A percentile compares a stretch with the other conserved stretches of the same genome.
These are phyloP conservation scores for Artemia franciscana DNA, from an alignment of 1,140 invertebrate genomes.

Conservation along the genomic window DNA sequence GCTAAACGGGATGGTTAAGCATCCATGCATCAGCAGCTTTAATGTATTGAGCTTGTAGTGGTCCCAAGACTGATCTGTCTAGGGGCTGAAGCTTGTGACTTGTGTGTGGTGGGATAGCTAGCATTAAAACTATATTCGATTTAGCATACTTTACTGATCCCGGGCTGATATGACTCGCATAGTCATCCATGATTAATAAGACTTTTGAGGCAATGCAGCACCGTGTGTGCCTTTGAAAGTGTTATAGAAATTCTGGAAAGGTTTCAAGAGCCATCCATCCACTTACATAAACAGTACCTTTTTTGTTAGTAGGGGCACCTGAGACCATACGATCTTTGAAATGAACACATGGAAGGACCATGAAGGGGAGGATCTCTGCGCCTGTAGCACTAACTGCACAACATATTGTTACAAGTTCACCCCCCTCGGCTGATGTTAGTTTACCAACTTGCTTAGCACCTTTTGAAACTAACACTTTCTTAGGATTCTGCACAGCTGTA, in stretches of 20 bases:
- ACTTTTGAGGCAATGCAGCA: conserved; percentile 13
- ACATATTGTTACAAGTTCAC: conserved; percentile 7
- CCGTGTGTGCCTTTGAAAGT: conserved; percentile 19
- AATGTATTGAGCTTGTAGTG: conserved; percentile 18
- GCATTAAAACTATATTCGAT: conserved; percentile 33
- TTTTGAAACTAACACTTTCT: not conserved
- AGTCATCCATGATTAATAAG: conserved; percentile 12
- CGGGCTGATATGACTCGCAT: conserved; percentile 13
- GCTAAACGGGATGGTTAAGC: conserved; percentile 11
- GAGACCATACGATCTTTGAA: conserved; percentile 22
- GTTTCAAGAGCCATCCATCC: conserved; percentile 17
- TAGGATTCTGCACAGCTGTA: not conserved
- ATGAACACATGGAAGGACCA: conserved; percentile 21
- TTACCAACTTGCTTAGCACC: not conserved
- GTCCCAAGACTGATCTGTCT: conserved; percentile 16
- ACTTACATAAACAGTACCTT: conserved; percentile 3
- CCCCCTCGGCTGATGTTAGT: not conserved
- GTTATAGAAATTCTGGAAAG: conserved; percentile 12
- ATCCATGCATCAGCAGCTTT: conserved; percentile 14
- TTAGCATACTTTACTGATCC: conserved; percentile 9
- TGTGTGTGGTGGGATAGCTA: conserved; percentile 17
- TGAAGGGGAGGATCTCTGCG: conserved; percentile 19
- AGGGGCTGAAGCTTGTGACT: conserved; percentile 19
- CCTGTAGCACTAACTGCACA: conserved; percentile 18
- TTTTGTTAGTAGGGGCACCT: conserved; percentile 19